phyloP scores from a whole-genome alignment of 2,113 vertebrate genomes.

The Falcunculus frontatus region DNA sequence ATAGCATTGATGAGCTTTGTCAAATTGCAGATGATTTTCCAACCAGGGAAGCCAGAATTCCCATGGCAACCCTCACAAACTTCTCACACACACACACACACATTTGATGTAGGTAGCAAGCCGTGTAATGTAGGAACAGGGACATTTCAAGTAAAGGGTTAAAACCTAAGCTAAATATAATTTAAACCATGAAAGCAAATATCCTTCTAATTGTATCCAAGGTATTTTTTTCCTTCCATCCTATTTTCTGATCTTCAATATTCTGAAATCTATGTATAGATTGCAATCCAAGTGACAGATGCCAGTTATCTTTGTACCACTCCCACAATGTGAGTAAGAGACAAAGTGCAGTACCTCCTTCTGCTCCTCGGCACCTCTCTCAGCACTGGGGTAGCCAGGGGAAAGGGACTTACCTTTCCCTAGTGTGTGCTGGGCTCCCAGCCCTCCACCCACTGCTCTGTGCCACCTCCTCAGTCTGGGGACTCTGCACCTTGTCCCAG shows the following conservation, averaged over 20 bases:
- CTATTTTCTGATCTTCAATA: neutral
- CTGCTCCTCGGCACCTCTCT: neutral
- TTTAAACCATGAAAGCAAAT: neutral
- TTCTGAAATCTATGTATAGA: neutral
- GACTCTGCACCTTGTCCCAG: neutral
- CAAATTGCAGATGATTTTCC: neutral
- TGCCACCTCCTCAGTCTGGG: neutral
- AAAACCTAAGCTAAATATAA: neutral
- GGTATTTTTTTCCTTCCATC: neutral
- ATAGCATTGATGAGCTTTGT: neutral
- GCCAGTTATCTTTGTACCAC: neutral
- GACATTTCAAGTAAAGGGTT: neutral
- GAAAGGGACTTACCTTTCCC: too few species aligned
- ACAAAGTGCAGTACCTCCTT: neutral
- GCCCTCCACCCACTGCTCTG: neutral
- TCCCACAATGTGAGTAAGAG: neutral
- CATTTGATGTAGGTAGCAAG: neutral
- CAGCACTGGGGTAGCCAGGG: neutral
- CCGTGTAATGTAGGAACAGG: neutral
- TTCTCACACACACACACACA: neutral
- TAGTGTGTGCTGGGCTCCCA: fast-evolving
- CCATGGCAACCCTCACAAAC: neutral
- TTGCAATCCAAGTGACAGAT: neutral
- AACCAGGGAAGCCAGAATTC: neutral
- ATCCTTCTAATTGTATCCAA: neutral